These are phyloP conservation scores for Pachyuromys duprasi DNA, from an alignment of 2,797 vertebrate genomes.

Conservation along the genomic window DNA sequence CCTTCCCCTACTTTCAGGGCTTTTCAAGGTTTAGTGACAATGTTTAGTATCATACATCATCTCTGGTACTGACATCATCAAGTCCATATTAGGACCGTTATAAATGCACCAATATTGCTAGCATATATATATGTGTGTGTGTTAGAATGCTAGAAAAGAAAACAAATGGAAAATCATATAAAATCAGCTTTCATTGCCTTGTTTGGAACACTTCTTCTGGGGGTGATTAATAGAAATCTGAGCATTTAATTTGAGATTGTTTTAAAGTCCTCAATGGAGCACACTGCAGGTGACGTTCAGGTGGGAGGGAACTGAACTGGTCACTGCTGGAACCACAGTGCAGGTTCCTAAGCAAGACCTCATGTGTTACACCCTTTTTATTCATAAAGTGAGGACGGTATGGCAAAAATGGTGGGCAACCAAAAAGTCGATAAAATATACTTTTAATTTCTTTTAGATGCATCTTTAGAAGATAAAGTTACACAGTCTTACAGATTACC, in stretches of 20 bases:
- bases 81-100: neutral
- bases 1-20: neutral
- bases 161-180: constrained; percentile 47
- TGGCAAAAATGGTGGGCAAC: neutral
- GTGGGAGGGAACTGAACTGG: neutral
- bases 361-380: neutral
- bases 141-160: neutral
- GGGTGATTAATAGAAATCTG: constrained; percentile 23
- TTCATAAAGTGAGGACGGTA: neutral
- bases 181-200: neutral
- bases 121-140: neutral
- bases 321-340: neutral
- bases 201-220: constrained; percentile 2
- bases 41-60: neutral
- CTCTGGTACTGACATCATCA: neutral
- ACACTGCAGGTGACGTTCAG: neutral
- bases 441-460: constrained; percentile 14
- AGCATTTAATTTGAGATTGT: neutral
- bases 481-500: neutral
- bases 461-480: neutral
- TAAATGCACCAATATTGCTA: neutral
- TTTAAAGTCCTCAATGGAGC: constrained; percentile 8
- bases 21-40: neutral
- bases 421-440: constrained; percentile 29
- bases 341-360: neutral